These are phyloP conservation scores for Rhodeus uyekii DNA, from an alignment of 2,797 vertebrate species.

Conservation along the genomic window DNA sequence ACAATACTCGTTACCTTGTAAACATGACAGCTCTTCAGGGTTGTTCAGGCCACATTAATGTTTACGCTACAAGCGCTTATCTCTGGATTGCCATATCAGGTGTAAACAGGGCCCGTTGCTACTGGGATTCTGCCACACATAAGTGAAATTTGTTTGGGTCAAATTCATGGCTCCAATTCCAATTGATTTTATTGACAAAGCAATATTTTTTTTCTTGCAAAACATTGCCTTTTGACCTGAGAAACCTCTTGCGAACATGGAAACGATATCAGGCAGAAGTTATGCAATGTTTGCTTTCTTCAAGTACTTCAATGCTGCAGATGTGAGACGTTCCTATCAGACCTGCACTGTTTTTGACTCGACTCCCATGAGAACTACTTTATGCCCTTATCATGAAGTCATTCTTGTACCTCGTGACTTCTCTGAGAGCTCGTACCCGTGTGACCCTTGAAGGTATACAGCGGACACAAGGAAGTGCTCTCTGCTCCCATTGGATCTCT, in stretches of 20 bases:
- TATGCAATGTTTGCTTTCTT: constrained; percentile 23
- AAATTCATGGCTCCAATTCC: not conserved
- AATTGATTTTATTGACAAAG: constrained; percentile 1
- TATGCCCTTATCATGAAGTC: constrained; percentile 6
- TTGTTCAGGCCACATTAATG: not conserved
- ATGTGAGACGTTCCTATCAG: constrained; percentile 3
- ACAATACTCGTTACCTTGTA: too few species aligned
- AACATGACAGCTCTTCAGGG: not conserved
- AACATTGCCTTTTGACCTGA: constrained; percentile 20
- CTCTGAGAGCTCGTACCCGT: constrained; percentile 25
- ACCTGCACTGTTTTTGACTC: not conserved
- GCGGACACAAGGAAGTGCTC: constrained; percentile 13
- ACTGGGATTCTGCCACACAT: not conserved
- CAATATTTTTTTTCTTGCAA: not conserved
- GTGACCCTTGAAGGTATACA: constrained; percentile 38
- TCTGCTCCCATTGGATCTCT: constrained; percentile 23
- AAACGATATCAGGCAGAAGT: constrained; percentile 4
- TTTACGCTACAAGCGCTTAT: not conserved
- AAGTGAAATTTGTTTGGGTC: not conserved
- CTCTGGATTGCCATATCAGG: not conserved
- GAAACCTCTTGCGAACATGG: not conserved
- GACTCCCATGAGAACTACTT: constrained; percentile 1
- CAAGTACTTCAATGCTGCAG: not conserved
- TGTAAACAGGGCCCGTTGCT: constrained; percentile 1
- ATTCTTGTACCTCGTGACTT: not conserved